These are phyloP conservation scores for Drosophila borealis DNA, from an alignment of 2,888 invertebrate species.

Conservation along the genomic window DNA sequence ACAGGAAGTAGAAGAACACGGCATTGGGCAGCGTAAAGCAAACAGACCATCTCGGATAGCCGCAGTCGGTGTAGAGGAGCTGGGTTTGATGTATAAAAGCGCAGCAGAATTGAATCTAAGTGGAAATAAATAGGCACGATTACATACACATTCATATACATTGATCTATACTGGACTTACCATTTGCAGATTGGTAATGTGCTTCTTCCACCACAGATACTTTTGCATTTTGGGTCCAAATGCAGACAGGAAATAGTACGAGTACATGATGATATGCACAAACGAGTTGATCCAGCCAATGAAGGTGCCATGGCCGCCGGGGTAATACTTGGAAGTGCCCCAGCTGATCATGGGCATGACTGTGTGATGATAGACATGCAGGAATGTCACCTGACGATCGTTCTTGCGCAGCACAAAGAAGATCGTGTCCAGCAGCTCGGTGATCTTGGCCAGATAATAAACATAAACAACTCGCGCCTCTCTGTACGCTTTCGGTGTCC, in stretches of 20 bases:
- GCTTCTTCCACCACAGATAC: conserved; percentile 97
- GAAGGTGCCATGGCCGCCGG: conserved; percentile 95
- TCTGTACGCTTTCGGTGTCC: conserved; percentile 90
- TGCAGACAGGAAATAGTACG: conserved; percentile 95
- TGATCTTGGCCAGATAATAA: conserved; percentile 95
- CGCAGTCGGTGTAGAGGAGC: conserved; percentile 93
- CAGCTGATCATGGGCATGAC: conserved; percentile 97
- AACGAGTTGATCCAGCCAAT: conserved; percentile 94
- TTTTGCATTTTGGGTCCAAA: conserved; percentile 94
- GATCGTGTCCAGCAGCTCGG: conserved; percentile 95
- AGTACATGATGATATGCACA: conserved; percentile 97
- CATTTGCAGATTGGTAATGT: conserved; percentile 96
- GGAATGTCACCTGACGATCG: conserved; percentile 93
- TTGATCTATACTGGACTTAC: conserved; percentile 85
- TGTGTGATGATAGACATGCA: conserved; percentile 97
- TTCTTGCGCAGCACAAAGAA: conserved; percentile 98
- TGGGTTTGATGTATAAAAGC: conserved; percentile 94
- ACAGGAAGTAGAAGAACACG: conserved; percentile 96
- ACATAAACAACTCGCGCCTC: conserved; percentile 91
- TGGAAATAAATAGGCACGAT: neutral
- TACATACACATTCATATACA: neutral
- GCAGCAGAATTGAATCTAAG: conserved; percentile 94
- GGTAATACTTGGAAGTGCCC: conserved; percentile 95
- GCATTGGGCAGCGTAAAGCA: conserved; percentile 95
- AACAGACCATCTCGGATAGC: conserved; percentile 93